Evolutionary conservation across 2,797 vertebrate genomes (phyloP), one percentile per base, ranked within the genome.

Genomic region (Masticophis lateralis): DNA sequence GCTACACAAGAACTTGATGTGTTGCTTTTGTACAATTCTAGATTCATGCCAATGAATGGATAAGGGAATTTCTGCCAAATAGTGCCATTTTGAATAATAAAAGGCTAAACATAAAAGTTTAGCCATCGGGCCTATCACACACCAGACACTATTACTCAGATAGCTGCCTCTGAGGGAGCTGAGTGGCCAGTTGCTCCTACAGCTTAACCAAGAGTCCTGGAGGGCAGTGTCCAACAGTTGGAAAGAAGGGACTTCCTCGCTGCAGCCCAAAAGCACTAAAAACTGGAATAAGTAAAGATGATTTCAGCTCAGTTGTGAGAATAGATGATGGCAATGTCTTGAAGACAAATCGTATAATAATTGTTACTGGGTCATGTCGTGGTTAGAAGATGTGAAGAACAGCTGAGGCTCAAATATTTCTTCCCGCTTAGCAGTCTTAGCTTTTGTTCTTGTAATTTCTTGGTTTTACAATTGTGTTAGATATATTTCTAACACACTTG

Each of bases 381-480:
- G 28, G 55, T 56, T n/a, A 18, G 51, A 7, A 28, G 53, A 56
- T 14, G 6, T 0, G 6, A 87, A 87, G 86, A 55, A 25, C 74
- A 47, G 37, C 5, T 43, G 13, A 87, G 0, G 60, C 87, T 0
- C 0, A 92, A 90, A 16, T 87, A 18, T 94, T 95, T 92, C 90
- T 92, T 9, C 53, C 37, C 59, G 86, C 66, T 51, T 5, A 83
- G 86, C 51, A 93, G 8, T 59, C 47, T 4, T 86, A 93, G 66
- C 25, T 94, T 57, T 83, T 28, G 7, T 43, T 92, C 91, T 88
- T 93, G 92, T 94, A 93, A 51, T 86, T 92, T 92, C 92, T 79
- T 95, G 88, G 60, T 91, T 91, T 91, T 93, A 69, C 4, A 66
- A 87, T 90, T 89, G 60, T 92, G 47, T 79, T 94, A 61, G 25